Evolutionary conservation across 2,797 vertebrate genomes (phyloP).

Genomic region (Bovichtus variegatus): DNA sequence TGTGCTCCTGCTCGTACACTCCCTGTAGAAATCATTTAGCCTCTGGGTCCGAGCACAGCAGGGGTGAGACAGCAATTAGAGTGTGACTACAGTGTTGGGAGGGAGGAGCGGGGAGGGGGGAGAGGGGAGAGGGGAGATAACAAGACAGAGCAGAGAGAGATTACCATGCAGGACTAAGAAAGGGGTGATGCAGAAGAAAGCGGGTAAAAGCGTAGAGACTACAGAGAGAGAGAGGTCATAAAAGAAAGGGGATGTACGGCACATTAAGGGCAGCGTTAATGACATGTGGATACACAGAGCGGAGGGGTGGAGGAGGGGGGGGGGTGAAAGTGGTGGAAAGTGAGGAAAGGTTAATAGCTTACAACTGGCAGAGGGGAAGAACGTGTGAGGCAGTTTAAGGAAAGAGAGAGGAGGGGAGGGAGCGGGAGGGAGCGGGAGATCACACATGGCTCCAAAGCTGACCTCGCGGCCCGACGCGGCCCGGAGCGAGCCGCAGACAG

Average conservation of each 20-base stretch:
- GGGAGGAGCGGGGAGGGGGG: no score
- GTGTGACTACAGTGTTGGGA: constrained; percentile 62
- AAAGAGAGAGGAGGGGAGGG: constrained; percentile 22
- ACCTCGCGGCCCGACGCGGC: constrained; percentile 55
- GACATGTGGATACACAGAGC: constrained; percentile 38
- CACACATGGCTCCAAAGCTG: constrained; percentile 60
- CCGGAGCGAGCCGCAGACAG: constrained; percentile 38
- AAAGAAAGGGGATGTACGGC: constrained; percentile 1
- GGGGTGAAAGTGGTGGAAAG: constrained; percentile 20
- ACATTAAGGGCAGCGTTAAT: constrained; percentile 43
- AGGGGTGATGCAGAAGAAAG: constrained; percentile 24
- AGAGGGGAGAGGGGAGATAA: constrained; percentile 47
- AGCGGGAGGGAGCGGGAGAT: constrained; percentile 52
- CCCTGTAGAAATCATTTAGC: constrained; percentile 83
- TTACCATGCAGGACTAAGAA: constrained; percentile 41
- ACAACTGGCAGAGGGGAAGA: constrained; percentile 62
- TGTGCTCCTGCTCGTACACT: constrained; percentile 57
- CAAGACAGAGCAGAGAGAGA: constrained; percentile 55
- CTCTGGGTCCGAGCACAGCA: constrained; percentile 78
- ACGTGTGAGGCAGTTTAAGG: constrained; percentile 44
- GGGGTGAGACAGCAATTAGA: constrained; percentile 84
- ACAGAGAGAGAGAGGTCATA: constrained; percentile 24
- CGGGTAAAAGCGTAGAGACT: constrained; percentile 18
- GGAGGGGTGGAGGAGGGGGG: not conserved
- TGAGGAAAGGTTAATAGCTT: constrained; percentile 77